phyloP scores from a whole-genome alignment of 2,888 invertebrate genomes.

The Mesorhabditis spiculigera region DNA sequence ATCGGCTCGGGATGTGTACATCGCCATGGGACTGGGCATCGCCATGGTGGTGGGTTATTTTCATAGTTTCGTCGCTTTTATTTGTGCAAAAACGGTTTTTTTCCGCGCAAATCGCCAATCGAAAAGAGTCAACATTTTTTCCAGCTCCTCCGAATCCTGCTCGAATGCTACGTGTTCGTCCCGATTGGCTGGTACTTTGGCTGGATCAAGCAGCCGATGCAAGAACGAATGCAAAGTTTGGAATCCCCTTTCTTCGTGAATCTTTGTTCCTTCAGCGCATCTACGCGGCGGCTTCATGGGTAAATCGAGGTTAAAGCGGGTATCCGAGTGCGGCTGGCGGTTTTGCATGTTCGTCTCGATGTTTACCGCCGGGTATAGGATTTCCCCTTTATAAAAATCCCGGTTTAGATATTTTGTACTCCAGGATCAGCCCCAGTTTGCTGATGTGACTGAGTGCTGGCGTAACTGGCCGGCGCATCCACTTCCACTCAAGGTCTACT shows the following conservation, averaged over 20 bases:
- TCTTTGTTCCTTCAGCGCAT: neutral
- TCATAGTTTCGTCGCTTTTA: neutral
- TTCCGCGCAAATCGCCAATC: constrained; percentile 11
- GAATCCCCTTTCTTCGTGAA: too few species aligned
- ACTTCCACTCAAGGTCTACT: constrained; percentile 76
- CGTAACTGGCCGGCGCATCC: constrained; percentile 61
- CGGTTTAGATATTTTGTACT: constrained; percentile 36
- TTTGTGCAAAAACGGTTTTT: constrained; percentile 4
- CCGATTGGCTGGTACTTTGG: constrained; percentile 41
- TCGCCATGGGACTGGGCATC: constrained; percentile 33
- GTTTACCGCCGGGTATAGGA: constrained; percentile 36
- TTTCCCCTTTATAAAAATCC: neutral
- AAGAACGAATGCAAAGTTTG: constrained; percentile 9
- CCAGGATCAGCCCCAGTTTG: constrained; percentile 41
- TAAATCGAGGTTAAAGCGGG: constrained; percentile 49
- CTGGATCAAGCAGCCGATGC: constrained; percentile 28
- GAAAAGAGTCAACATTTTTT: neutral
- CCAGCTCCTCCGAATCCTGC: constrained; percentile 33
- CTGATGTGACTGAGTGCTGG: constrained; percentile 50
- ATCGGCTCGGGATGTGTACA: constrained; percentile 33
- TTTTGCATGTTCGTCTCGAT: constrained; percentile 43
- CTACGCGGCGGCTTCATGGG: constrained; percentile 27
- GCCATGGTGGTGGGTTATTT: constrained; percentile 26
- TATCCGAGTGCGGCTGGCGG: constrained; percentile 55
- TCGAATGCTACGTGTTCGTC: constrained; percentile 43